Base-by-base conservation (phyloP, 2,113 vertebrate genomes). In the Puntigrus tetrazona region DNA sequence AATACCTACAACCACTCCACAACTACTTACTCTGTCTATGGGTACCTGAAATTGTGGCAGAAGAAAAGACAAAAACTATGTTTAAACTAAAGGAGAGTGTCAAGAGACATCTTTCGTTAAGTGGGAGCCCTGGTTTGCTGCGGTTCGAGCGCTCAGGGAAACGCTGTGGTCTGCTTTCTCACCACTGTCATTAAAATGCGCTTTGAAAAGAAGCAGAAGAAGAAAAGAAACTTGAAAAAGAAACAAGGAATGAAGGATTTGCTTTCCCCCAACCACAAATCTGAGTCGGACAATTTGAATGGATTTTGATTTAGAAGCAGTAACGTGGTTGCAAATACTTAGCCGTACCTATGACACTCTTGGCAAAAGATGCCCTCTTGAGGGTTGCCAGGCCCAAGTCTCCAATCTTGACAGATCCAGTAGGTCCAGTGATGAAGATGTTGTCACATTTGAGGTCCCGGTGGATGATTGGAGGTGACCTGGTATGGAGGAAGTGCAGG, bases 341-440 rank as follows among this genome's bases (percentile, higher is more conserved):
- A 88, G 84, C 91, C 96, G 89, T 96, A 99, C 98, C 98, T 97
- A 99, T 99, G 84, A 99, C 98, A 91, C 98, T 99, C 94, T 99
- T 99, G 93, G 98, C 97, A 94, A 99, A 99, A 75, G 98, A 99
- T 86, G 98, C 93, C 31, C 98, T 93, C 93, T 99, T 99, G 80
- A 99, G 91, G 7, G 98, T 99, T 76, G 98, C 98, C 90, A 99
- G 93, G 78, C 98, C 98, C 3, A 99, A 93, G 91, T 99, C 98
- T 92, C 98, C 98, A 72, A 99, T 98, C 94, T 99, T 99, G 86
- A 99, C 98, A 0, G 98, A 99, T 93, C 98, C 98, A 5, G 98
- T 99, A 75, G 98, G 98, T 86, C 98, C 98, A 67, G 98, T 99
- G 92, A 99, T 99, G 93, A 99, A 99, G 90, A 99, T 98, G 92